A percentile compares a stretch with the other conserved stretches of the same genome.
Evolutionary conservation across 1,140 invertebrate genomes (phyloP).

Genomic region (Pseudomyrmex cubaensis): DNA sequence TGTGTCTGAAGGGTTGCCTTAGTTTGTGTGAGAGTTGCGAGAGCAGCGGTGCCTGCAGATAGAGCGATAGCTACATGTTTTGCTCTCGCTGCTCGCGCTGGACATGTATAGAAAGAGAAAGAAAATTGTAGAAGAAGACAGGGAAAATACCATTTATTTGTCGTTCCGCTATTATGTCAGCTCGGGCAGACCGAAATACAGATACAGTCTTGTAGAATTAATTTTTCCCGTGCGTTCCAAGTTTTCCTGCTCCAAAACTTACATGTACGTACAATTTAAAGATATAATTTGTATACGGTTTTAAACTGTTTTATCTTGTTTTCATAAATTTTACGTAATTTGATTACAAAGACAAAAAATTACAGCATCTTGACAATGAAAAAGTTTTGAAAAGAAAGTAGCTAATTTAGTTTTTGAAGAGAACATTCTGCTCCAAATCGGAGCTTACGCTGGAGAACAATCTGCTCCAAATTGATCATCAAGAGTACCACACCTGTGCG

Average conservation of each 20-base stretch:
- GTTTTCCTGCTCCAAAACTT: not conserved
- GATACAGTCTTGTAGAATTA: not conserved
- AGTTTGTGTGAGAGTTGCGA: slow-evolving; percentile 55
- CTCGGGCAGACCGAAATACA: not conserved
- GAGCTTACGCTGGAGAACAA: not conserved
- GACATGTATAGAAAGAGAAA: not conserved
- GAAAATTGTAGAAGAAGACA: not conserved
- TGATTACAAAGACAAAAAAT: too few relatives aligned
- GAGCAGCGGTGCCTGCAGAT: slow-evolving; percentile 58
- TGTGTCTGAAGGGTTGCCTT: slow-evolving; percentile 67
- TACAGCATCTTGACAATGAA: not conserved
- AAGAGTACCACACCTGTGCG: not conserved
- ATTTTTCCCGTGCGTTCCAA: not conserved
- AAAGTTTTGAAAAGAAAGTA: not conserved
- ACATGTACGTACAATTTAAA: not conserved
- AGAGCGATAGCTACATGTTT: slow-evolving; percentile 62
- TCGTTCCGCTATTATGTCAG: not conserved
- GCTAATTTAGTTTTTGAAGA: not conserved
- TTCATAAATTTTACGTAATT: too few relatives aligned
- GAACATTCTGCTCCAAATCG: too few relatives aligned
- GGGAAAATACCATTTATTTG: slow-evolving; percentile 22
- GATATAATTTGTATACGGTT: not conserved
- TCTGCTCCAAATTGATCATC: not conserved
- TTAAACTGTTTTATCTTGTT: not conserved
- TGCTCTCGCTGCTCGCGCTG: slow-evolving; percentile 1